Evolutionary conservation across 2,113 vertebrate species (phyloP).

Genomic region (Heterocephalus glaber): DNA sequence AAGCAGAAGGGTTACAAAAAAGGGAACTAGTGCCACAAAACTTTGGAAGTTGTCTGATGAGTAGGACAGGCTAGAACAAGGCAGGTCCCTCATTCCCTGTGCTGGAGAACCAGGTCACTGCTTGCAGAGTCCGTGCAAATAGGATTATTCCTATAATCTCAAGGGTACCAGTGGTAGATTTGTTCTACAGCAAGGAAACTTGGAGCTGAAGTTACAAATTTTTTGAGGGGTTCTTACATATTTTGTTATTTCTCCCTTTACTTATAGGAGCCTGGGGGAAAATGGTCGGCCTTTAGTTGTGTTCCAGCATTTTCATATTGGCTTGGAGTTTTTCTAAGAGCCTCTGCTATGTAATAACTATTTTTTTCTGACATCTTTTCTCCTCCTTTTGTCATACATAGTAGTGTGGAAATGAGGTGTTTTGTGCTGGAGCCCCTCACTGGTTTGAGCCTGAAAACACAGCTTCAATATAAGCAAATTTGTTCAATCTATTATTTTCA

Average conservation of each 20-base stretch:
- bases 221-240: neutral
- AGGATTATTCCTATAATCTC: conserved; percentile 86
- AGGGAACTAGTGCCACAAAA: neutral
- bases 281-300: neutral
- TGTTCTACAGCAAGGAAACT: conserved; percentile 69
- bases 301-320: neutral
- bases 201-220: neutral
- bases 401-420: neutral
- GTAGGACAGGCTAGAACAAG: neutral
- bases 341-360: neutral
- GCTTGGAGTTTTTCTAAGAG: neutral
- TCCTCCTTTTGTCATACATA: neutral
- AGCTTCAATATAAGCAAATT: conserved; percentile 25
- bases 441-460: conserved; percentile 49
- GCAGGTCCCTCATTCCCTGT: conserved; percentile 48
- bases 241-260: conserved; percentile 49
- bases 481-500: conserved; percentile 2
- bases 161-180: conserved; percentile 81
- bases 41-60: conserved; percentile 33
- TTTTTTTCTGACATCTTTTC: conserved; percentile 2
- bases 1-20: neutral
- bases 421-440: neutral
- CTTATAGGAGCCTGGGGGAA: neutral
- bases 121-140: conserved; percentile 76
- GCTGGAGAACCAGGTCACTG: conserved; percentile 79